Conservation (phyloP, 2,888 invertebrate species). For the Ariolimax columbianus region DNA sequence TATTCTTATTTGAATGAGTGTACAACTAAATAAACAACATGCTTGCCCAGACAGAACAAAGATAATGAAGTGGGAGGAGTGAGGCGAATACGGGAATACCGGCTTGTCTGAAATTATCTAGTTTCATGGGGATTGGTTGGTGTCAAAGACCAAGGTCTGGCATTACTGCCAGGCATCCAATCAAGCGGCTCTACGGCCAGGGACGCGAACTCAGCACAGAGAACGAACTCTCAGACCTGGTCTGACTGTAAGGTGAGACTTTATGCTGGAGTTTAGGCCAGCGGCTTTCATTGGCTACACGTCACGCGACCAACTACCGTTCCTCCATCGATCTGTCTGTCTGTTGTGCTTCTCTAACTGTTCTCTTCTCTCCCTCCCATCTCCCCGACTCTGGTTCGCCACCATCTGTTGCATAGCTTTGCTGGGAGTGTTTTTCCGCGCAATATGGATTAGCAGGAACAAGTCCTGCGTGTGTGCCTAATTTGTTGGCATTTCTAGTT, state of each 20-base stretch:
- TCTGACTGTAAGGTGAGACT: neutral
- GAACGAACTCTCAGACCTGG: neutral
- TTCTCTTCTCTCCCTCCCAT: neutral
- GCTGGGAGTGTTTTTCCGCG: neutral
- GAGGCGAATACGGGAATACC: no score
- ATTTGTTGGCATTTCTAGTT: constrained; percentile 23
- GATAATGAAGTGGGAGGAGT: no score
- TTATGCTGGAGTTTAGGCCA: neutral
- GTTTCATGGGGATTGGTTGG: neutral
- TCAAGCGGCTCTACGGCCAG: neutral
- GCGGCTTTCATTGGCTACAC: neutral
- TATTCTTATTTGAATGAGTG: no score
- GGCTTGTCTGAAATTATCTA: no score
- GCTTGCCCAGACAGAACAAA: no score
- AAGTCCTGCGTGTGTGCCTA: constrained; percentile 20
- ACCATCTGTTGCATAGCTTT: constrained; percentile 23
- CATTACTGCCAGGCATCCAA: neutral
- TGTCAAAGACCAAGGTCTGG: neutral
- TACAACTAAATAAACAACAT: no score
- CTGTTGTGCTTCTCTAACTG: neutral
- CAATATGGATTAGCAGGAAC: constrained; percentile 6
- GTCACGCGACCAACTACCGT: neutral
- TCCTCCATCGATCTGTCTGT: constrained; percentile 3
- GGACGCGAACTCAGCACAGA: neutral
- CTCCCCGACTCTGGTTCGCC: neutral